Percentiles rank a stretch among this genome's conserved stretches.
Evolutionary conservation across 2,888 invertebrate species (phyloP).

Genomic region (Drosophila gaucha): DNA sequence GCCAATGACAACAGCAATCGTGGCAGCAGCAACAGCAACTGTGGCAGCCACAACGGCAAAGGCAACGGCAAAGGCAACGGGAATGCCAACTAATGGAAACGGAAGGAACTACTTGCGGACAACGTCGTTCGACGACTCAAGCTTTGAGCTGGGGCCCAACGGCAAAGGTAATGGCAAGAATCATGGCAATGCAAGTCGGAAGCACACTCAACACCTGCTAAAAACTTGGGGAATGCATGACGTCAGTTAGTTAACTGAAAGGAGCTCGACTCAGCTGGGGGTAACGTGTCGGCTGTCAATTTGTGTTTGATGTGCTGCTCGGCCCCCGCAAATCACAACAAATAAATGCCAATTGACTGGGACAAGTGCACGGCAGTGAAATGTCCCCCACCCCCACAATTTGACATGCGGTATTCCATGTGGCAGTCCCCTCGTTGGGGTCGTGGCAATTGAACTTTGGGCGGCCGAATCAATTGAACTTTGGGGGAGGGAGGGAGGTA

Average conservation of each 20-base stretch:
- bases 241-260: conserved; percentile 33
- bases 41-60: conserved; percentile 7
- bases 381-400: background rate
- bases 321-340: conserved; percentile 66
- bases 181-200: conserved; percentile 68
- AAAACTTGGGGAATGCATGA: conserved; percentile 43
- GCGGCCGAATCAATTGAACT: conserved; percentile 5
- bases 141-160: conserved; percentile 9
- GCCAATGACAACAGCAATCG: conserved; percentile 16
- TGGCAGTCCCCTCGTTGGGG: conserved; percentile 13
- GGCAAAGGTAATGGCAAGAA: conserved; percentile 17
- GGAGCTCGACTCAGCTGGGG: conserved; percentile 2
- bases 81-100: conserved; percentile 64
- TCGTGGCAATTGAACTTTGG: conserved; percentile 64
- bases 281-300: conserved; percentile 74
- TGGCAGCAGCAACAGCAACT: conserved; percentile 7
- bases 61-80: background rate
- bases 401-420: background rate
- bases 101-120: conserved; percentile 77
- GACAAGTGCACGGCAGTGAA: conserved; percentile 59
- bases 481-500: conserved; percentile 22
- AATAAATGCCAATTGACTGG: conserved; percentile 76
- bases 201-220: conserved; percentile 68
- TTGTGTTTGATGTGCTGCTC: conserved; percentile 62
- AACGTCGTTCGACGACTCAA: conserved; percentile 56